Conservation (phyloP, 2,113 vertebrate species). For the Amia ocellicauda region DNA sequence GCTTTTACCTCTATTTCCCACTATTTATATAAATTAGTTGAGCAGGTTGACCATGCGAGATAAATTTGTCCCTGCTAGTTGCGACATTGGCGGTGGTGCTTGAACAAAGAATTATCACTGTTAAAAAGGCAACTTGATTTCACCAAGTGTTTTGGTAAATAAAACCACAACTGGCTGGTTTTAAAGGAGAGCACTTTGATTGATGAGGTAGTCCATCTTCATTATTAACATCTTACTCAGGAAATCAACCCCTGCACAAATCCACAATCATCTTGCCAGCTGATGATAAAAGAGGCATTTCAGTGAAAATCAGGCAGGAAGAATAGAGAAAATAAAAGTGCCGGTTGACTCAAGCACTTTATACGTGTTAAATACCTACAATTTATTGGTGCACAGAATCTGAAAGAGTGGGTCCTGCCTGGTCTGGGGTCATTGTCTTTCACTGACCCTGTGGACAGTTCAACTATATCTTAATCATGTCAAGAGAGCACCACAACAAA, state of each 20-base stretch:
- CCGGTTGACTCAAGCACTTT: too few relatives aligned
- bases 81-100: background rate
- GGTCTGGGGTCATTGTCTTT: too few relatives aligned
- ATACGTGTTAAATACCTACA: too few relatives aligned
- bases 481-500: too few relatives aligned
- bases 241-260: slow-evolving; percentile 18
- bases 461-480: too few relatives aligned
- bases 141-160: slow-evolving; percentile 26
- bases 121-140: slow-evolving; percentile 22
- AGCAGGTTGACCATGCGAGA: slow-evolving; percentile 6
- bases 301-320: background rate
- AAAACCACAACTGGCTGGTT: slow-evolving; percentile 7
- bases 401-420: too few relatives aligned
- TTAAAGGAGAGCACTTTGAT: slow-evolving; percentile 1
- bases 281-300: slow-evolving; percentile 11
- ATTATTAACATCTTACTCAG: slow-evolving; percentile 12
- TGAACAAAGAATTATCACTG: slow-evolving; percentile 17
- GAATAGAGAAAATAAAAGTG: background rate
- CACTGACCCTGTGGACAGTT: too few relatives aligned
- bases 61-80: background rate
- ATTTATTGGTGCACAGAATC: too few relatives aligned
- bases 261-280: slow-evolving; percentile 17
- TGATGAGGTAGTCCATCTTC: slow-evolving; percentile 7
- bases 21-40: background rate
- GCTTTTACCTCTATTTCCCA: too few relatives aligned